phyloP scores from a whole-genome alignment of 2,888 invertebrate genomes.

The Zaprionus bogoriensis region DNA sequence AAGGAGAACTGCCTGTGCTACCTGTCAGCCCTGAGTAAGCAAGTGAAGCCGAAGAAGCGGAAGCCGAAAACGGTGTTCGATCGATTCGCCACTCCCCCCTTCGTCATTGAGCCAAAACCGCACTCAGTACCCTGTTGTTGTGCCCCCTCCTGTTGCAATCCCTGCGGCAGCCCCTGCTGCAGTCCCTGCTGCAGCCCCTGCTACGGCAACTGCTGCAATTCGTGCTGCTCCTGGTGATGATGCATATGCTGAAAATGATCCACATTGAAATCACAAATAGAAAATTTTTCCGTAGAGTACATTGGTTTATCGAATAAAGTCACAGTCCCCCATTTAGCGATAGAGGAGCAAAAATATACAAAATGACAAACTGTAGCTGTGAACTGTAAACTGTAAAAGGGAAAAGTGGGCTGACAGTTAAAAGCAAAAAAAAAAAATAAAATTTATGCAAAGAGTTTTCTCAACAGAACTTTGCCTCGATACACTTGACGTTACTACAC shows the following conservation, averaged over 20 bases:
- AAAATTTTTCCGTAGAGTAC: neutral
- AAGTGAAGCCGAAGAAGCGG: slow-evolving; percentile 5
- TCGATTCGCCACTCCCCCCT: slow-evolving; percentile 54
- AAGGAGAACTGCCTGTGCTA: neutral
- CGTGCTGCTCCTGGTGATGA: slow-evolving; percentile 9
- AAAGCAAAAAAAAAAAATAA: too few species aligned
- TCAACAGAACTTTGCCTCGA: neutral
- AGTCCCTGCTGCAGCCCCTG: slow-evolving; percentile 1
- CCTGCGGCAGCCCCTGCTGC: slow-evolving; percentile 12
- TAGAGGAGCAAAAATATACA: too few species aligned
- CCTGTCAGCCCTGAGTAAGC: neutral
- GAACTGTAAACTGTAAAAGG: too few species aligned
- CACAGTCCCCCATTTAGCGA: too few species aligned
- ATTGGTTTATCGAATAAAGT: slow-evolving; percentile 6
- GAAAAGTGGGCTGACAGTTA: too few species aligned
- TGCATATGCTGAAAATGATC: too few species aligned
- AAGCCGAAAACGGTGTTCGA: slow-evolving; percentile 23
- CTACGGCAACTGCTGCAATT: slow-evolving; percentile 8
- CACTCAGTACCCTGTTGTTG: slow-evolving; percentile 4
- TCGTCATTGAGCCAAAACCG: slow-evolving; percentile 42
- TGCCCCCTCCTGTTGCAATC: slow-evolving; percentile 3
- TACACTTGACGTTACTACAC: slow-evolving; percentile 12
- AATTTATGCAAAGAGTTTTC: too few species aligned
- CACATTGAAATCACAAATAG: neutral
- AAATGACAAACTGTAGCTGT: too few species aligned